Evolutionary conservation across 2,113 vertebrate species (phyloP).

Genomic region (Parotia lawesii): DNA sequence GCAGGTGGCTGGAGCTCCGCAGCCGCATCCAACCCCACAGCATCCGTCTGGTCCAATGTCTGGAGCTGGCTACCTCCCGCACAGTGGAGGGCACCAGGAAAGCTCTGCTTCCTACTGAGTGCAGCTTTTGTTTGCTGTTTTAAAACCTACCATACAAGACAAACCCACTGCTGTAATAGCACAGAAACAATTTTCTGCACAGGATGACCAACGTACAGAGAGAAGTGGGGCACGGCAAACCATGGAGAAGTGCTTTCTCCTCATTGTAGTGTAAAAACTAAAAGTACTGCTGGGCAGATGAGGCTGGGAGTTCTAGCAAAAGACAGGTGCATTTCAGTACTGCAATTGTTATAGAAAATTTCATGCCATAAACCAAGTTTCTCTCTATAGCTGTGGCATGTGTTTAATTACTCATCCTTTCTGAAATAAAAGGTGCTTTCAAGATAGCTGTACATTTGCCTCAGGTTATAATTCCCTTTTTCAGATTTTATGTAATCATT

Average conservation of each 20-base stretch:
- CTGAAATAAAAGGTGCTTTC: neutral
- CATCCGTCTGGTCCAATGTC: fast-evolving
- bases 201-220: fast-evolving
- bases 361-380: neutral
- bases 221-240: neutral
- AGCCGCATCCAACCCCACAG: fast-evolving
- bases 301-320: neutral
- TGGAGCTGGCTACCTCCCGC: fast-evolving
- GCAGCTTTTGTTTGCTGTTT: fast-evolving
- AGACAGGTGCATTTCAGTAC: neutral
- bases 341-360: neutral
- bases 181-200: neutral
- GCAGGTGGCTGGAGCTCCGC: neutral
- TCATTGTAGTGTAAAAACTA: neutral
- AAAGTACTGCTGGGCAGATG: neutral
- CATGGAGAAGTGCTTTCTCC: neutral
- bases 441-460: neutral
- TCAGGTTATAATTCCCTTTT: neutral
- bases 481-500: neutral
- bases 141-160: neutral
- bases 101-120: neutral
- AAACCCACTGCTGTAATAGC: fast-evolving
- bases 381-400: neutral
- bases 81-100: neutral
- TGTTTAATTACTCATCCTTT: neutral